Evolutionary conservation across 37 sponge, comb jelly and placozoan genomes (phyloP), one percentile per base, ranked within the genome.

Genomic region (Cliona cf. orientalis): DNA sequence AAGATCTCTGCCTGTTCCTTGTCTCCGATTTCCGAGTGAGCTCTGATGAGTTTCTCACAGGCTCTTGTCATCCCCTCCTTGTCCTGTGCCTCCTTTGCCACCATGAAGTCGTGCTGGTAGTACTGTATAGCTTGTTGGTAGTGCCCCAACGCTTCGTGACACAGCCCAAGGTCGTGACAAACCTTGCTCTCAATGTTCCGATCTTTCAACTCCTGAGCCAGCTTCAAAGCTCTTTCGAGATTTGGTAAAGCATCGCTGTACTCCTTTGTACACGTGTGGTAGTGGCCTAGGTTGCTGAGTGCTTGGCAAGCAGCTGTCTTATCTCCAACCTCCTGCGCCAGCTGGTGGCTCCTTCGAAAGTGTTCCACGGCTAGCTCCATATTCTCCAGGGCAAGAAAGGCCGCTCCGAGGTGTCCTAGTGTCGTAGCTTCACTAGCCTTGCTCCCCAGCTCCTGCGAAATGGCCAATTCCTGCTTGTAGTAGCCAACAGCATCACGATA

Each of bases 21-120:
- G 80, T 95, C 92, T 32, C 97, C 97, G 5, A 87, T 79, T 59
- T 90, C 87, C 34, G 35, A 38, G 69, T 90, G 66, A 12, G 94
- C 90, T 36, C 55, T 83, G 37, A 85, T 79, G 35, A 96, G 86
- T 58, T 84, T 90, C 79, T 90, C 91, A 65, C 90, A 93, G 0
- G 97, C 94, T 58, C 55, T 38, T 17, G 92, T 86, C 89, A 96
- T 91, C 0, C 92, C 93, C 38, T 87, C 95, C 61, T 86, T 91
- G 81, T 92, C 93, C 40, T 93, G 82, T 12, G 89, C 59, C 76
- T 89, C 93, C 53, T 93, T 95, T 63, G 95, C 91, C 1, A 93
- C 84, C 84, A 80, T 63, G 57, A 92, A 86, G 71, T 88, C 94
- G 49, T 89, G 90, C 46, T 94, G 91, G 58, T 84, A 95, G 78